Percentiles rank a stretch among this genome's conserved stretches.
Evolutionary conservation across 1,140 invertebrate species (phyloP).

Genomic region (Ceratosolen solmsi): DNA sequence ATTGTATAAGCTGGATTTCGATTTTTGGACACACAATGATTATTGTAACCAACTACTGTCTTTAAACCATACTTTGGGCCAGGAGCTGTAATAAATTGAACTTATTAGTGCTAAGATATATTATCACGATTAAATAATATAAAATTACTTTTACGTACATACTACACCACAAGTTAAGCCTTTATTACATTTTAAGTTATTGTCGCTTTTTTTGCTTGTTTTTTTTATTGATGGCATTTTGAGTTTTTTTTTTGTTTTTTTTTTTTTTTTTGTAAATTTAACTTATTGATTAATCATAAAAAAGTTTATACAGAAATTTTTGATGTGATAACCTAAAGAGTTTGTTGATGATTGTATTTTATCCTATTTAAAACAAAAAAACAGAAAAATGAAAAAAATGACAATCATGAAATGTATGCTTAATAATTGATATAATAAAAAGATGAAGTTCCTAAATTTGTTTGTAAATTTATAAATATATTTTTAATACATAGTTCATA

Average conservation of each 20-base stretch:
- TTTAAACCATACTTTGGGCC: slow-evolving; percentile 66
- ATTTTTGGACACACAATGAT: slow-evolving; percentile 64
- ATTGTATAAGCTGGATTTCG: slow-evolving; percentile 66
- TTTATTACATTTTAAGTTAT: neutral
- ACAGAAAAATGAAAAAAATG: neutral
- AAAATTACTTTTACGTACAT: slow-evolving; percentile 31
- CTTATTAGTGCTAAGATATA: neutral
- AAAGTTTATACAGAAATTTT: slow-evolving; percentile 43
- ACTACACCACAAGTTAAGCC: slow-evolving; percentile 22
- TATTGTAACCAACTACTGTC: slow-evolving; percentile 60
- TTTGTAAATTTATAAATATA: neutral
- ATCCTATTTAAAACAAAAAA: neutral
- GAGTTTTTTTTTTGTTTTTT: slow-evolving; percentile 3
- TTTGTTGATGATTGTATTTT: neutral
- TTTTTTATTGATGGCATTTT: slow-evolving; percentile 8
- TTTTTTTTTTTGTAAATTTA: slow-evolving; percentile 31
- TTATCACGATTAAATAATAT: neutral
- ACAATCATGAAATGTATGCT: slow-evolving; percentile 11
- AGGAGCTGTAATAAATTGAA: slow-evolving; percentile 57
- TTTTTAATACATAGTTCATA: too few relatives aligned
- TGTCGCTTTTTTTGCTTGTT: neutral
- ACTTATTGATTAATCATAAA: slow-evolving; percentile 18
- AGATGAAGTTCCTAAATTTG: neutral
- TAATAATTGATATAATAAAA: neutral
- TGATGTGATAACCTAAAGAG: slow-evolving; percentile 22